Conservation (phyloP, 2,888 invertebrate genomes). For the Heliconius aoede region DNA sequence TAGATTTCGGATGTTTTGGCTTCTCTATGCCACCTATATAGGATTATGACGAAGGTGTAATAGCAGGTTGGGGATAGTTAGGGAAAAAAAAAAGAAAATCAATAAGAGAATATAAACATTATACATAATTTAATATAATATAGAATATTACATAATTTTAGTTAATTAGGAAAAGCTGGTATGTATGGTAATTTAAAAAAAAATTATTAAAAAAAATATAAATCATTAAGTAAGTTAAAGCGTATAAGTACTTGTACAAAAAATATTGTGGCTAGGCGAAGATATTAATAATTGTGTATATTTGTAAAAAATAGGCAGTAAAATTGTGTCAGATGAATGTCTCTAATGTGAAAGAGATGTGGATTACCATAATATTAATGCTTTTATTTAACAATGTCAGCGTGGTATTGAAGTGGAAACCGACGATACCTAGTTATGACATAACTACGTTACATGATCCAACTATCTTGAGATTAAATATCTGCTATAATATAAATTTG, state of each 20-base stretch:
- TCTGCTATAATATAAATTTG: not conserved
- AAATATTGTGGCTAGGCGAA: not conserved
- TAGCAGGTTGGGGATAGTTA: slow-evolving; percentile 52
- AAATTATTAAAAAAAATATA: not conserved
- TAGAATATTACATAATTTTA: not conserved
- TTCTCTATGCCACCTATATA: slow-evolving; percentile 91
- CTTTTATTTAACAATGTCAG: not conserved
- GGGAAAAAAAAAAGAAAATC: slow-evolving; percentile 63
- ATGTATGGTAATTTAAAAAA: slow-evolving; percentile 1
- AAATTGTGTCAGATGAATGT: not conserved
- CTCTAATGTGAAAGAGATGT: not conserved
- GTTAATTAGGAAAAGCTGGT: not conserved
- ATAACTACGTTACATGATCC: not conserved
- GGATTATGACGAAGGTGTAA: slow-evolving; percentile 56
- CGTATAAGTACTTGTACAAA: not conserved
- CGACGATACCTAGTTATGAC: not conserved
- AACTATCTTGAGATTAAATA: not conserved
- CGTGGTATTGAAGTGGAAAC: not conserved
- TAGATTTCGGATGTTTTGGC: slow-evolving; percentile 92
- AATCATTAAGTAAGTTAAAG: slow-evolving; percentile 2
- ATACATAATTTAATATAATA: slow-evolving; percentile 14
- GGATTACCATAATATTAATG: slow-evolving; percentile 1
- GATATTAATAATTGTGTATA: not conserved
- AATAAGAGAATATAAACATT: slow-evolving; percentile 58
- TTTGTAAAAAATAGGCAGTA: slow-evolving; percentile 6